Evolutionary conservation across 2,888 invertebrate species (phyloP).

Genomic region (Dermolepida albohirtum): DNA sequence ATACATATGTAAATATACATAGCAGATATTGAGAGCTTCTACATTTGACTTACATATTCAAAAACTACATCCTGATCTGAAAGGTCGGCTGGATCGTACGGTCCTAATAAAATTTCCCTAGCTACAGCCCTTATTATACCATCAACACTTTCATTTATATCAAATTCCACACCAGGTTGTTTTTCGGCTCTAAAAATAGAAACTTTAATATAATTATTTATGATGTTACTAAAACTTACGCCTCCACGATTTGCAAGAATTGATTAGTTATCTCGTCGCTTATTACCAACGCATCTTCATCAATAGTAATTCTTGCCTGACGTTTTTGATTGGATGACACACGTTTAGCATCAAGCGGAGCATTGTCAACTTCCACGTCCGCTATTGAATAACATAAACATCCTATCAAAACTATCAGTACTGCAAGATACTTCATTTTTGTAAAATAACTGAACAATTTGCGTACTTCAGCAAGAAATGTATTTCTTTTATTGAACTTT

Average conservation of each 20-base stretch:
- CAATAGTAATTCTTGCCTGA: too few species aligned
- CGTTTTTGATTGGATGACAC: too few species aligned
- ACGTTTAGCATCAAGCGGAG: too few species aligned
- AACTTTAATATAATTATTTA: too few species aligned
- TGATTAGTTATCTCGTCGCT: too few species aligned
- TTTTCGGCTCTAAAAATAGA: background rate
- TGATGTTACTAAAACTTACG: too few species aligned
- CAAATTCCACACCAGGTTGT: background rate
- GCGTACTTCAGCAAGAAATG: background rate
- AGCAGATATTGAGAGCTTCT: too few species aligned
- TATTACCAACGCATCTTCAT: too few species aligned
- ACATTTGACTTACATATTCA: conserved; percentile 3
- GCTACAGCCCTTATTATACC: background rate
- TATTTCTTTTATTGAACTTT: too few species aligned
- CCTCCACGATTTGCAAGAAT: too few species aligned
- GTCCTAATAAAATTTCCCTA: background rate
- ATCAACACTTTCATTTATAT: conserved; percentile 2
- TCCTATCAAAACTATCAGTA: background rate
- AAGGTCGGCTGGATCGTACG: background rate
- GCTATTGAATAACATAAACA: background rate
- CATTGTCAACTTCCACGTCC: background rate
- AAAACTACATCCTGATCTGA: conserved; percentile 1
- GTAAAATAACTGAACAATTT: background rate
- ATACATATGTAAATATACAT: too few species aligned
- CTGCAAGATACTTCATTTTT: conserved; percentile 3